Base-by-base conservation (phyloP, 2,797 vertebrate genomes). In the Hydrolagus colliei region DNA sequence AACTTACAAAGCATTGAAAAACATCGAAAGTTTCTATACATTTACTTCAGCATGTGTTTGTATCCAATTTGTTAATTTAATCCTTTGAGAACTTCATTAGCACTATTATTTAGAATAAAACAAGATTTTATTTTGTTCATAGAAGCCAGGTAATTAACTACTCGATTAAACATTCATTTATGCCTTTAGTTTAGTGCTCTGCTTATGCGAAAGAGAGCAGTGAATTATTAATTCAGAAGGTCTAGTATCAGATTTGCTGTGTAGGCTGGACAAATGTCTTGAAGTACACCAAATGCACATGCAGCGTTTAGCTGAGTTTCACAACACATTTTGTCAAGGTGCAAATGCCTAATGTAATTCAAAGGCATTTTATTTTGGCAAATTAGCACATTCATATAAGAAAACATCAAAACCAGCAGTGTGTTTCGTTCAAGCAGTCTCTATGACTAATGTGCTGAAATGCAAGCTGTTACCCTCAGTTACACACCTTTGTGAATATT, bases 331-430 rank as follows among this genome's bases (percentile, higher is more conserved):
- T 62, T 62, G 32, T 27, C 59, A 3, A 63, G n/a, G 76, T 79
- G 76, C 61, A 78, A 78, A 3, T 78, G 61, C 59, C 59, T 79
- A 79, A 79, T 79, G 61, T n/a, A 79, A 79, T 79, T 61, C 61
- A 79, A 61, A 61, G 76, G 67, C 11, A 68, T 16, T 63, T 79
- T 63, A 13, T 62, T 79, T 79, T 79, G 76, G n/a, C 76, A 79
- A 79, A 79, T 79, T 79, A 79, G n/a, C 76, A 79, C 76, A 22
- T 79, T 79, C 61, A 27, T 22, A 13, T 27, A 62, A 79, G 52
- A 4, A 62, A 79, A 63, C 76, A 79, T 79, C 11, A 59, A 79
- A 63, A 79, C 61, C 59, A 79, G 20, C 61, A 79, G 59, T 5
- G n/a, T 62, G 59, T 61, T 78, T 9, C 41, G 6, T 52, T 52